Evolutionary conservation across 2,797 vertebrate genomes (phyloP), one percentile per base, ranked within the genome.

Genomic region (Anguilla pacifica): DNA sequence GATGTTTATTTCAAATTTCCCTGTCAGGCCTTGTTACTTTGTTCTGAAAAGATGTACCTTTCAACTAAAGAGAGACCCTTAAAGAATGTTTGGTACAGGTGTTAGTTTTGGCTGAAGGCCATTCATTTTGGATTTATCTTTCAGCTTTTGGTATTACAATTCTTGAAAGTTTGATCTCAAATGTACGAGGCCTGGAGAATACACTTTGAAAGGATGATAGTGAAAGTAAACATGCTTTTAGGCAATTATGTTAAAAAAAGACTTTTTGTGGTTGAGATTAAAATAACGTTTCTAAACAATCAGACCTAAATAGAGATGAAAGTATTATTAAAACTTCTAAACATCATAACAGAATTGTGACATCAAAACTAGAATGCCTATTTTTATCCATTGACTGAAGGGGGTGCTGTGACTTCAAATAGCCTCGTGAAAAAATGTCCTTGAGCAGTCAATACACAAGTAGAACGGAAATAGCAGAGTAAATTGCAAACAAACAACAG

Each of bases 391-490:
- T 46, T 25, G 72, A 19, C 88, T 88, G 77, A 55, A 86, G 88
- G 77, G 88, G 88, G 88, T 55, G 85, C 88, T 88, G 88, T 88
- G 88, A 72, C 79, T 82, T 70, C 82, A 74, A 88, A 55, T 6
- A 49, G 4, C 39, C 15, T 28, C 31, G 13, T 19, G 39, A 35
- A 25, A 43, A 79, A 43, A 43, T 11, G 2, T 28, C 28, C 28
- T 31, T 72, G 67, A 72, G 1, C 39, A 79, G 39, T 43, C 74
- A 39, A 79, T 22, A 2, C 39, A 79, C 35, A 79, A 84, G 15
- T 61, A 64, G 13, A 61, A 35, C 19, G 15, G 15, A 59, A 31
- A 82, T 49, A 49, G 51, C 22, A 49, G 25, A 11, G 6, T 25
- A 22, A 82, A n/a, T 7, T 46, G 77, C 39, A 74, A 43, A 4